Evolutionary conservation across 2,888 invertebrate genomes (phyloP), one percentile per base, ranked within the genome.

Genomic region (Tortricodes alternella): DNA sequence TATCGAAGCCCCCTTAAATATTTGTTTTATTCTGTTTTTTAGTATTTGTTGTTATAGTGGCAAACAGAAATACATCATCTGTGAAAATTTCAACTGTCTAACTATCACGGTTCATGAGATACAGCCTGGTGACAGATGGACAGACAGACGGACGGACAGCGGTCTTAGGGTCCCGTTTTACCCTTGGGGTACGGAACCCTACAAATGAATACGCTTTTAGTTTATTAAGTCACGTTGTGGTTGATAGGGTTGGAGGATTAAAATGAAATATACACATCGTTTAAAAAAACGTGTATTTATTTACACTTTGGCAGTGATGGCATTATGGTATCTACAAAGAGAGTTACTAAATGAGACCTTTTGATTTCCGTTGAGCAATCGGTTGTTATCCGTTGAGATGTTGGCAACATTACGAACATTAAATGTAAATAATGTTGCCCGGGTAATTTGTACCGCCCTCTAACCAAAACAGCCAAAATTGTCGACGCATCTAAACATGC

Each of bases 291-390:
- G 70, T 68, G 81, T 86, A 78, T 89, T 89, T 89, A 88, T 89
- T 89, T 86, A 89, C 89, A 89, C 89, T 90, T 89, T 90, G 89
- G 89, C 89, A 89, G 89, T 90, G 89, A 86, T 87, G 86, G 85
- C 83, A 81, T 86, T 82, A 74, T 67, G 65, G 76, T 85, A 85
- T 84, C 80, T 85, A 88, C 85, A 90, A 87, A 89, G 89, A 90
- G 89, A 90, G 89, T 90, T 89, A 89, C 88, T 75, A 76, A 73
- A 69, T 85, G 86, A 89, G 85, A 88, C 86, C 87, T 78, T 84
- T 76, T 68, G 71, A 56, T 58, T 68, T 67, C 67, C 70, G 65
- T 79, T 80, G 78, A 81, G 80, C 81, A 74, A 76, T 73, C 79
- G 70, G 70, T 79, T 76, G 72, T 58, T 15, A 19, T 41, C 55